Evolutionary conservation across 2,888 invertebrate genomes (phyloP).

Genomic region (Coremacera marginata): DNA sequence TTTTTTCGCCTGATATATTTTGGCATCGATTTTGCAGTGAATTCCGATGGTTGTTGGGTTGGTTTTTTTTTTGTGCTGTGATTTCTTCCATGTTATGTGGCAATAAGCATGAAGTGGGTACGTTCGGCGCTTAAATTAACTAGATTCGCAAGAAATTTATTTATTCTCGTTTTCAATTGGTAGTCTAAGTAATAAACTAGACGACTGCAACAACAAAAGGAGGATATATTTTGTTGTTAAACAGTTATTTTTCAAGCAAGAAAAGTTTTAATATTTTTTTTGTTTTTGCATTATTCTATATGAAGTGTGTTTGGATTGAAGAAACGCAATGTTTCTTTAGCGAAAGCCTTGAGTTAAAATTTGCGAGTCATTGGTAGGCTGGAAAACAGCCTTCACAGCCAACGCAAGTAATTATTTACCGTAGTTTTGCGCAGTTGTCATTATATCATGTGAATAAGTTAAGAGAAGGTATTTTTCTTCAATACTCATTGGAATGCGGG

Average conservation of each 20-base stretch:
- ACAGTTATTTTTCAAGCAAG: background rate
- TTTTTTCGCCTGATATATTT: background rate
- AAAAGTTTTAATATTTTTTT: background rate
- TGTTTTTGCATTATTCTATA: background rate
- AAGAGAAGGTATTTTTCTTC: too few relatives aligned
- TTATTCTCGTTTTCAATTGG: slow-evolving; percentile 30
- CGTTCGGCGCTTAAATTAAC: slow-evolving; percentile 38
- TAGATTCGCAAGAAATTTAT: slow-evolving; percentile 22
- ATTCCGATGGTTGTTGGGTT: too few relatives aligned
- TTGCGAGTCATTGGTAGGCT: too few relatives aligned
- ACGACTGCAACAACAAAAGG: slow-evolving; percentile 36
- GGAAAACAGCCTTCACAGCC: too few relatives aligned
- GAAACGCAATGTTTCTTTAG: too few relatives aligned
- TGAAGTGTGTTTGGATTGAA: background rate
- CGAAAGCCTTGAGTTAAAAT: too few relatives aligned
- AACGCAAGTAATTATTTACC: too few relatives aligned
- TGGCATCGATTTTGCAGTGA: too few relatives aligned
- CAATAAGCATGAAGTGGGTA: slow-evolving; percentile 41
- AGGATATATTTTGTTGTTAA: background rate
- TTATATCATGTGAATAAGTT: too few relatives aligned
- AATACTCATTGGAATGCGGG: too few relatives aligned
- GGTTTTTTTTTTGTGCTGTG: background rate
- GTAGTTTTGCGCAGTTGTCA: too few relatives aligned
- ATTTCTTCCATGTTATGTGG: slow-evolving; percentile 45
- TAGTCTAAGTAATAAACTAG: slow-evolving; percentile 45